Conservation (phyloP, 2,113 vertebrate genomes). For the Notothenia coriiceps region DNA sequence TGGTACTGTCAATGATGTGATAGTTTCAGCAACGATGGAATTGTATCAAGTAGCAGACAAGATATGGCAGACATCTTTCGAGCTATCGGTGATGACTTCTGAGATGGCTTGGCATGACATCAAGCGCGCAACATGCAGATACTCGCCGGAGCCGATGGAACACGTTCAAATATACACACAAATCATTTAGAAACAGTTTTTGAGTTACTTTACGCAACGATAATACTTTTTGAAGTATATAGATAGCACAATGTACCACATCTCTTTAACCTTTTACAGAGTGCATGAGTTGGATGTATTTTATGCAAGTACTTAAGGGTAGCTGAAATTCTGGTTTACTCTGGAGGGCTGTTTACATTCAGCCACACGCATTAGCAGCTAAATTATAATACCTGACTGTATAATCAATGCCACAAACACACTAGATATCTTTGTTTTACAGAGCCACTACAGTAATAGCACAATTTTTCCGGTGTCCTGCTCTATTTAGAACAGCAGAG, state of each 20-base stretch:
- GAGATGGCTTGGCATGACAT: conserved; percentile 54
- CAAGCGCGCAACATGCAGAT: conserved; percentile 36
- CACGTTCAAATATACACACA: not conserved
- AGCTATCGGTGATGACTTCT: conserved; percentile 64
- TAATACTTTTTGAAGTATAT: not conserved
- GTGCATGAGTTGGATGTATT: not conserved
- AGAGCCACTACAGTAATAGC: not conserved
- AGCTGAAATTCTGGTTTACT: not conserved
- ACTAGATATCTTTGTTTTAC: not conserved
- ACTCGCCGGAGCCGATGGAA: conserved; percentile 2
- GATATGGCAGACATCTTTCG: conserved; percentile 74
- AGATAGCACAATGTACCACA: not conserved
- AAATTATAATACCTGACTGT: not conserved
- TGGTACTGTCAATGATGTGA: conserved; percentile 73
- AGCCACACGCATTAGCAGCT: not conserved
- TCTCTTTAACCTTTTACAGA: not conserved
- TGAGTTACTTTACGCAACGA: not conserved
- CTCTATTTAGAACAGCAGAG: conserved; percentile 65
- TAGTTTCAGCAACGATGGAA: conserved; percentile 53
- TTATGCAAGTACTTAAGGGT: not conserved
- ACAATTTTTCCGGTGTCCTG: conserved; percentile 56
- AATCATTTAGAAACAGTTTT: not conserved
- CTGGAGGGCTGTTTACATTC: not conserved
- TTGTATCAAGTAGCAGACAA: conserved; percentile 71
- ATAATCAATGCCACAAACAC: not conserved